Base-by-base conservation (phyloP, 2,888 invertebrate species). In the Mellilla xanthometata region DNA sequence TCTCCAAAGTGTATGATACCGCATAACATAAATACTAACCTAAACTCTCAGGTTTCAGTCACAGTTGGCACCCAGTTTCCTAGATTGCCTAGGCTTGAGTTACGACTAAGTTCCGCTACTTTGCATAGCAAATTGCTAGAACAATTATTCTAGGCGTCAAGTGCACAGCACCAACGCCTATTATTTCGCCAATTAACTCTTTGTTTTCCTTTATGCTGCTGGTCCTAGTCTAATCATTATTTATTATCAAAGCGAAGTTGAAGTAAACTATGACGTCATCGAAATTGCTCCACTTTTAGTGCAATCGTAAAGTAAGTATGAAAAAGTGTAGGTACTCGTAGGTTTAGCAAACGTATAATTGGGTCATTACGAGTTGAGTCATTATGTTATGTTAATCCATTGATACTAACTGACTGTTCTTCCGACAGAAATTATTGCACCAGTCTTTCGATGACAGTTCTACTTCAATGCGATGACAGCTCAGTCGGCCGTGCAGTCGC, bases 71-170 rank as follows among this genome's bases (percentile, higher is more conserved):
- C 38, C 29, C 24, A 30, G 38, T 28, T 29, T 15, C 23, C 35
- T 32, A 41, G 38, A 38, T 41, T 47, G 38, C 41, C 30, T 34
- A 29, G 31, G 24, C 30, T 27, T 47, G 41, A 47, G 27, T 47
- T 32, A 47, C 47, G 47, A 41, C 29, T 33, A 12, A 41, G 41
- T 47, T 47, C 36, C 41, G 31, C 36, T 41, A 29, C 38, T 47
- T 41, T 47, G 38, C 47, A 47, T 41, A 41, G 15, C 29, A 33
- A 47, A 47, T 47, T 47, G 47, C 47, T 38, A 38, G 41, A 15
- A 47, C 41, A 47, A 41, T 47, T 47, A 47, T 32, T 40, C 36
- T 28, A 38, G 36, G 47, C 47, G 47, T 47, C 41, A 41, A 47
- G 41, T 33, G 38, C 36, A 28, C 22, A 13, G 23, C 30, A 30